Conservation (phyloP, 2,113 vertebrate species). For the Zingel zingel region DNA sequence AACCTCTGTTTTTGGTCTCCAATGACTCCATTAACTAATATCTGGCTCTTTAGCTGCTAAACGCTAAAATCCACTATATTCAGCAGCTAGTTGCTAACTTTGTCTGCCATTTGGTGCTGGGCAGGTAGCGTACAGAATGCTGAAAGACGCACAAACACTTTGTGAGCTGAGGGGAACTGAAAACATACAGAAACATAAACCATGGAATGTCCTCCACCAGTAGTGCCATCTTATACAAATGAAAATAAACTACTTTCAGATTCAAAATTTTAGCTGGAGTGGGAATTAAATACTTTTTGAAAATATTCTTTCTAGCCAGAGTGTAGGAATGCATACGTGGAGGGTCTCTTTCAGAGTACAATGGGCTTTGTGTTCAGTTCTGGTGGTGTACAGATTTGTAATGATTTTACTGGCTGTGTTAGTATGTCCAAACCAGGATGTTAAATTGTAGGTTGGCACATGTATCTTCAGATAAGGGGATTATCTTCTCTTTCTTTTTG, state of each 20-base stretch:
- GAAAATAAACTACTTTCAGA: not conserved
- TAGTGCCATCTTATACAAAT: not conserved
- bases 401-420: slow-evolving; percentile 5
- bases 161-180: not conserved
- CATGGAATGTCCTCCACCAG: not conserved
- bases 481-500: not conserved
- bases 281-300: not conserved
- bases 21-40: no score
- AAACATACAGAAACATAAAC: not conserved
- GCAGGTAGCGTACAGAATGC: no score
- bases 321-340: not conserved
- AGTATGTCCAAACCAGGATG: not conserved
- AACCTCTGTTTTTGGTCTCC: no score
- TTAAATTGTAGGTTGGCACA: not conserved
- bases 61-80: no score
- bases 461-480: not conserved
- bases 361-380: not conserved
- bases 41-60: no score
- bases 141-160: not conserved
- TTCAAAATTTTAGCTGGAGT: not conserved
- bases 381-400: not conserved
- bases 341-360: not conserved
- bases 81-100: no score
- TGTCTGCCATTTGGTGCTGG: no score
- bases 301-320: not conserved